Base-by-base conservation (phyloP, 1,140 invertebrate species). In the Carposina sasakii region DNA sequence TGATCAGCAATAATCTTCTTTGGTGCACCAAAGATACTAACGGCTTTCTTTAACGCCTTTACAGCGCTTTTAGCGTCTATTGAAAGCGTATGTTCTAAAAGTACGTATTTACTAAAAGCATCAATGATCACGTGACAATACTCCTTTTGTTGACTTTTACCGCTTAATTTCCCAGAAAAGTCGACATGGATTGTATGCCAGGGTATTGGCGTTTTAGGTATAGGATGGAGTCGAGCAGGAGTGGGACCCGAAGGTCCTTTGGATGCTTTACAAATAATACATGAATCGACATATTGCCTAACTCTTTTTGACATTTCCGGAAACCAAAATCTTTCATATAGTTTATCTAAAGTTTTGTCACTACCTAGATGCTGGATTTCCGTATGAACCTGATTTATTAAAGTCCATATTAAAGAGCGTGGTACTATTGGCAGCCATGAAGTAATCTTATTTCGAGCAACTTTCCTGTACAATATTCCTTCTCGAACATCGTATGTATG, bases 151-250 rank as follows among this genome's bases (percentile, higher is more conserved):
- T 67, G 53, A 5, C 54, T 63, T 13, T 66, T 68, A 1, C 62
- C 54, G 16, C 46, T 42, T 2, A 67, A 31, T 17, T 60, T 67
- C 0, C 67, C 67, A 3, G 58, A 34, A 40, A 68, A 50, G 37
- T 71, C 66, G 1, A 69, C 58, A 16, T 71, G 66, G 13, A 60
- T 48, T 0, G 63, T 76, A 15, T 76, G 60, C 55, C 63, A 60
- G 10, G 64, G 67, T n/a, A 57, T 46, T 1, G 43, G n/a, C 0
- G 30, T 56, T 51, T 75, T 75, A 13, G 53, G 59, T 5, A 33
- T 33, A n/a, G 31, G 31, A 13, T 33, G 31, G 15, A 33, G 31
- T 15, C 15, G 31, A 4, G 15, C 31, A 3, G 31, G 31, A 8
- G 9, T 8, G 15, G 31, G 9, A n/a, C 31, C 31, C 31, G 31